Evolutionary conservation across 2,797 vertebrate genomes (phyloP).

Genomic region (Vireo griseus): DNA sequence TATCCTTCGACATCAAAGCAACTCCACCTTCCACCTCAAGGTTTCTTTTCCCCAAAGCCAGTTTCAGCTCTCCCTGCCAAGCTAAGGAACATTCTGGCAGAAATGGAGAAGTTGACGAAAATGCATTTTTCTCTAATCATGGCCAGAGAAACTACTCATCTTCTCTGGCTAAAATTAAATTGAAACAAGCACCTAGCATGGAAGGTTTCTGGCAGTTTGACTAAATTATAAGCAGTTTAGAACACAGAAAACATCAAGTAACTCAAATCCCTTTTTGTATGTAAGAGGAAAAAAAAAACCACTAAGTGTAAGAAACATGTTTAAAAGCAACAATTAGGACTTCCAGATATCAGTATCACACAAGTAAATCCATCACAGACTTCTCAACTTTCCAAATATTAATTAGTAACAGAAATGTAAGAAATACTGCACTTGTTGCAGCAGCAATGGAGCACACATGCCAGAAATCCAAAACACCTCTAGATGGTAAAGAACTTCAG

Average conservation of each 20-base stretch:
- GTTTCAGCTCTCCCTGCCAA: not conserved
- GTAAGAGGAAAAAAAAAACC: rapidly evolving
- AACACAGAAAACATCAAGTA: not conserved
- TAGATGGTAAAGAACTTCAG: not conserved
- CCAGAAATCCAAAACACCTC: not conserved
- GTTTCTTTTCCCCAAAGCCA: not conserved
- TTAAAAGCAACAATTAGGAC: not conserved
- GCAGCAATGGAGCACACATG: not conserved
- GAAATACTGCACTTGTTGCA: not conserved
- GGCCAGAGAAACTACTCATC: not conserved
- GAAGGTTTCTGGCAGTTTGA: not conserved
- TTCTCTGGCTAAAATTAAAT: not conserved
- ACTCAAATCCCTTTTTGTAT: not conserved
- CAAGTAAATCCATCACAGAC: not conserved
- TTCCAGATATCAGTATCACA: not conserved
- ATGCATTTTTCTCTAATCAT: not conserved
- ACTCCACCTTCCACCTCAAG: not conserved
- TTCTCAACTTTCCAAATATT: not conserved
- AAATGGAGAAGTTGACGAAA: conserved; percentile 16
- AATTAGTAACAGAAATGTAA: not conserved
- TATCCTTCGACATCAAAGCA: not conserved
- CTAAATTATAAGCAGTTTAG: not conserved
- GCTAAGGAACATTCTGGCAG: not conserved
- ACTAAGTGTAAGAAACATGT: not conserved
- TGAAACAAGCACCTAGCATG: not conserved